phyloP scores from a whole-genome alignment of 2,888 invertebrate species.

The Yponomeuta cagnagella region DNA sequence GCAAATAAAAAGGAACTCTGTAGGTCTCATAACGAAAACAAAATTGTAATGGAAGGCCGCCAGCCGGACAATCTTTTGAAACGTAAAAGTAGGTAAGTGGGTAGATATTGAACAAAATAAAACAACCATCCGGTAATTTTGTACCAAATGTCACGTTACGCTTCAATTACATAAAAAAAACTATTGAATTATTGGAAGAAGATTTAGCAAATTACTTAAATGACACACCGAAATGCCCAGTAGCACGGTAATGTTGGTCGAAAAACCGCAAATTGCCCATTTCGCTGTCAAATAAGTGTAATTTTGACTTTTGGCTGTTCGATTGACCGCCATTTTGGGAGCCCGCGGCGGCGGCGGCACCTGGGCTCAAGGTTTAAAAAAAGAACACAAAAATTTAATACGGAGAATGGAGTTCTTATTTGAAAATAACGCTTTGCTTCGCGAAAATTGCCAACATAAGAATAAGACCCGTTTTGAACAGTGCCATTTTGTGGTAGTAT shows the following conservation, averaged over 20 bases:
- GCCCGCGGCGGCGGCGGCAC: conserved; percentile 30
- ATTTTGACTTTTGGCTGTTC: conserved; percentile 30
- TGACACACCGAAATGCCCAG: conserved; percentile 19
- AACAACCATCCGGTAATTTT: too few relatives aligned
- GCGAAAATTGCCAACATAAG: conserved; percentile 24
- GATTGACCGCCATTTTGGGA: conserved; percentile 18
- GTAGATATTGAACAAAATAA: neutral
- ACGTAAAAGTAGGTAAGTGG: neutral
- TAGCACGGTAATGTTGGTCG: conserved; percentile 19
- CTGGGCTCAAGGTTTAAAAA: conserved; percentile 38
- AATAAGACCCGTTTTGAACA: conserved; percentile 28
- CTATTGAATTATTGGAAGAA: conserved; percentile 15
- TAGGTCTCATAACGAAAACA: too few relatives aligned
- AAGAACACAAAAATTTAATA: conserved; percentile 22
- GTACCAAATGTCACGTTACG: neutral
- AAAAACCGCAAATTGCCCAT: conserved; percentile 42
- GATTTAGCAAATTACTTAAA: conserved; percentile 15
- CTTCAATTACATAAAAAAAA: conserved; percentile 1
- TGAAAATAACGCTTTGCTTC: conserved; percentile 16
- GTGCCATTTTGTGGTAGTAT: conserved; percentile 22
- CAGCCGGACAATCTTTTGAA: too few relatives aligned
- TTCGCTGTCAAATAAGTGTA: conserved; percentile 25
- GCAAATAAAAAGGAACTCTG: too few relatives aligned
- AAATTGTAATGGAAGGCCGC: too few relatives aligned
- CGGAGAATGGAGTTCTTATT: neutral